A percentile compares a stretch with the other conserved stretches of the same genome.
Evolutionary conservation across 2,113 vertebrate species (phyloP).

Genomic region (Microcebus griseorufus): DNA sequence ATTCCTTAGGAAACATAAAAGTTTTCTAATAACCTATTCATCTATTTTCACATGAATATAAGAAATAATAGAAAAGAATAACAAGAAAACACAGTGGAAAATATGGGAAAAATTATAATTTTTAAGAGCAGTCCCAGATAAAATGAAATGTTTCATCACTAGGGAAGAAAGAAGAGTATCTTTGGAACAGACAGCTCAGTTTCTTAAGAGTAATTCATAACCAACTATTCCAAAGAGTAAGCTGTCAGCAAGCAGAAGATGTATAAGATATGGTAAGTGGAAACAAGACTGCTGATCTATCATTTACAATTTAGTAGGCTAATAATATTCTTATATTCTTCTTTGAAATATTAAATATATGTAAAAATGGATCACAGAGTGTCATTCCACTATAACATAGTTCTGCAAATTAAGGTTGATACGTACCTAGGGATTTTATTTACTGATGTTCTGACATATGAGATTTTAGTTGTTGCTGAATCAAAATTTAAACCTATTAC

Average conservation of each 20-base stretch:
- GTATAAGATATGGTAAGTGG: slow-evolving; percentile 56
- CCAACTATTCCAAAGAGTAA: slow-evolving; percentile 73
- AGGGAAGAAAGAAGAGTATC: slow-evolving; percentile 70
- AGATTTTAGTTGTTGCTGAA: slow-evolving; percentile 46
- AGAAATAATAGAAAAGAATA: slow-evolving; percentile 74
- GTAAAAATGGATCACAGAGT: slow-evolving; percentile 44
- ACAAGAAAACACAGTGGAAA: slow-evolving; percentile 63
- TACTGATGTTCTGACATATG: slow-evolving; percentile 58
- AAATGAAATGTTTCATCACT: slow-evolving; percentile 68
- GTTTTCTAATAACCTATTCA: slow-evolving; percentile 55
- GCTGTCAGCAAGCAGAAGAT: slow-evolving; percentile 77
- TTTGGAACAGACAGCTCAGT: slow-evolving; percentile 72
- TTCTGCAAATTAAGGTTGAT: slow-evolving; percentile 57
- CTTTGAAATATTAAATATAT: slow-evolving; percentile 76
- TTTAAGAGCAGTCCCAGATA: slow-evolving; percentile 41
- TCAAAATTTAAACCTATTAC: slow-evolving; percentile 34
- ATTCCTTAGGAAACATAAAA: background rate
- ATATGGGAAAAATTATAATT: slow-evolving; percentile 76
- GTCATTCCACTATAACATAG: slow-evolving; percentile 45
- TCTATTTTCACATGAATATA: slow-evolving; percentile 19
- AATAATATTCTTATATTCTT: slow-evolving; percentile 75
- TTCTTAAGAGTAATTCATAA: slow-evolving; percentile 80
- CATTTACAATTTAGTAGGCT: slow-evolving; percentile 74
- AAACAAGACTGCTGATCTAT: slow-evolving; percentile 68
- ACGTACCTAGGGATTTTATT: slow-evolving; percentile 55